Evolutionary conservation across 2,888 invertebrate genomes (phyloP), one percentile per base, ranked within the genome.

Genomic region (Melangyna quadrimaculata): DNA sequence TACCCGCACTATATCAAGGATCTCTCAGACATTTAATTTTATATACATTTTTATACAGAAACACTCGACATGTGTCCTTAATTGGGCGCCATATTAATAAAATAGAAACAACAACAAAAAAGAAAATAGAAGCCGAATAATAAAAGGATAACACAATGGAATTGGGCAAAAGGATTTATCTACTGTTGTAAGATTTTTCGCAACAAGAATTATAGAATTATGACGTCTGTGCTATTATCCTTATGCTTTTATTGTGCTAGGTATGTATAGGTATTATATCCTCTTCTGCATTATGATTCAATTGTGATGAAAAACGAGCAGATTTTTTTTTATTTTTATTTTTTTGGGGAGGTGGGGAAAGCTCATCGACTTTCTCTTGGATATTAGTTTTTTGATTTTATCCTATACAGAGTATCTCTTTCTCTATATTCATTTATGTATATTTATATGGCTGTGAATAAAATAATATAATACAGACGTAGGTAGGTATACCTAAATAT

Each of bases 191-290:
- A 45, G 45, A 65, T 51, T 67, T n/a, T 67, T 51, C 67, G 32
- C 24, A 67, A 51, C 51, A 35, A 45, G 24, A 67, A 67, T 67
- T 51, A 67, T 35, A 65, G 71, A 71, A 81, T 59, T 65, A 74
- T 69, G 67, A 82, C 72, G 82, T 82, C 78, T 72, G 59, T 72
- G 67, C 61, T 59, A 65, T 67, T 78, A 73, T 79, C 51, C 48
- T 51, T 67, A 59, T 59, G 40, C 43, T 40, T 22, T 53, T 55
- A 74, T 65, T 65, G 53, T 51, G 24, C 19, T 55, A n/a, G 53
- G 24, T 43, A 65, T n/a, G n/a, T n/a, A n/a, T n/a, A n/a, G n/a
- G n/a, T 45, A 65, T 65, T 65, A 53, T 72, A 40, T 72, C 24
- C 32, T 59, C 48, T 51, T 40, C 55, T 40, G 70, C 78, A 69